These are phyloP conservation scores for Drosophila athabasca DNA, from an alignment of 1,140 invertebrate species.

Conservation along the genomic window DNA sequence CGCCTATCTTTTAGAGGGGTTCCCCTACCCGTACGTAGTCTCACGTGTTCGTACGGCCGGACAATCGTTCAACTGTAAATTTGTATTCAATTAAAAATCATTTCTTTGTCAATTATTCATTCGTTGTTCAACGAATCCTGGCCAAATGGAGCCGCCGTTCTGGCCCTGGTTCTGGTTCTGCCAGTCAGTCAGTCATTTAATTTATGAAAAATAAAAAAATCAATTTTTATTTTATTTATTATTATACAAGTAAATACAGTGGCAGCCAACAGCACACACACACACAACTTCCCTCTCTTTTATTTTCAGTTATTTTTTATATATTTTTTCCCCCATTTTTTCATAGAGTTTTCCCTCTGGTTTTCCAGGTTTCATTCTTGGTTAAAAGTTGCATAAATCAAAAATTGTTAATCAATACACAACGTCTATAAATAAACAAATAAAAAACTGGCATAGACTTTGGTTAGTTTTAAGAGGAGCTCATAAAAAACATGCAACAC, in stretches of 20 bases:
- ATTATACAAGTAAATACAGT: conserved; percentile 1
- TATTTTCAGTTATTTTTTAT: conserved; percentile 28
- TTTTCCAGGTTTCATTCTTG: conserved; percentile 39
- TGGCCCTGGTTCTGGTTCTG: conserved; percentile 19
- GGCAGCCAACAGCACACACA: not conserved
- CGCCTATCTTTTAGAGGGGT: not conserved
- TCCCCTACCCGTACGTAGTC: not conserved
- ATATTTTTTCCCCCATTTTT: not conserved
- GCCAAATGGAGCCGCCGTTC: conserved; percentile 42
- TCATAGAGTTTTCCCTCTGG: conserved; percentile 21
- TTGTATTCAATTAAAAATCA: conserved; percentile 69
- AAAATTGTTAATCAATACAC: conserved; percentile 57
- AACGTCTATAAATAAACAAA: conserved; percentile 35
- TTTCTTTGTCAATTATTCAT: conserved; percentile 69
- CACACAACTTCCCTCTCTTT: conserved; percentile 28
- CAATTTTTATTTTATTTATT: conserved; percentile 41
- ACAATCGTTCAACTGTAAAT: conserved; percentile 61
- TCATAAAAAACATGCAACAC: conserved; percentile 13
- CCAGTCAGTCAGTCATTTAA: conserved; percentile 53
- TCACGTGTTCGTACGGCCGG: conserved; percentile 7
- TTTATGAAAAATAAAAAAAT: conserved; percentile 53
- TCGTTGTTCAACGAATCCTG: conserved; percentile 51
- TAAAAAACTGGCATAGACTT: conserved; percentile 12
- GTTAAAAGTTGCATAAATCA: conserved; percentile 49
- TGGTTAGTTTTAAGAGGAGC: conserved; percentile 14